Base-by-base conservation (phyloP, 2,113 vertebrate species). In the Heptranchias perlo region DNA sequence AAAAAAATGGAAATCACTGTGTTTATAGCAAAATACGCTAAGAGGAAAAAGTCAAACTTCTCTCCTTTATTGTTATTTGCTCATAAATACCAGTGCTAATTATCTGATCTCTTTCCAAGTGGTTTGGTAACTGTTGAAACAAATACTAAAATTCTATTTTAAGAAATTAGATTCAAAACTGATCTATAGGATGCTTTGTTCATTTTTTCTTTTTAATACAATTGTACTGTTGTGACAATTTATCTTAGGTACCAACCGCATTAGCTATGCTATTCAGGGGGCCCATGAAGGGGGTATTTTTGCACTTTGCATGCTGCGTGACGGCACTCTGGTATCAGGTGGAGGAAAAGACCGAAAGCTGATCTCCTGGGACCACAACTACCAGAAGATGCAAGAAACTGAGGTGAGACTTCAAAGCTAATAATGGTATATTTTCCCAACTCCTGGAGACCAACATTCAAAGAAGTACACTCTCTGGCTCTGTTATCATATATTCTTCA, bases 231-330 rank as follows among this genome's bases (percentile, higher is more conserved):
- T 47, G 64, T 67, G 21, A 95, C 25, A 31, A 96, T 97, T 96
- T 96, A 91, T 96, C 96, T 23, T 97, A 99, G 99, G 99, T 97
- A 98, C 98, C 96, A 99, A 99, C 97, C 98, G 99, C 76, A 99
- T 99, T 97, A 99, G 98, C 97, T 98, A 98, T 0, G 98, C 98
- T 95, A 97, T 99, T 96, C 99, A 98, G 96, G 99, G 98, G 39
- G 99, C 99, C 96, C 99, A 99, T 0, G 99, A 99, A 96, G 99
- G 99, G 16, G 99, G 99, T 96, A 98, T 99, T 97, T 99, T 99
- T 97, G 98, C 99, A 18, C 98, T 99, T 97, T 99, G 98, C 96
- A 99, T 99, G 98, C 97, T 99, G 96, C 97, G 99, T 97, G 99
- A 99, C 1, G 99, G 99, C 96, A 99, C 98, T 0, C 96, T 99